Conservation (phyloP, 2,888 invertebrate species). For the Julus scandinavius region DNA sequence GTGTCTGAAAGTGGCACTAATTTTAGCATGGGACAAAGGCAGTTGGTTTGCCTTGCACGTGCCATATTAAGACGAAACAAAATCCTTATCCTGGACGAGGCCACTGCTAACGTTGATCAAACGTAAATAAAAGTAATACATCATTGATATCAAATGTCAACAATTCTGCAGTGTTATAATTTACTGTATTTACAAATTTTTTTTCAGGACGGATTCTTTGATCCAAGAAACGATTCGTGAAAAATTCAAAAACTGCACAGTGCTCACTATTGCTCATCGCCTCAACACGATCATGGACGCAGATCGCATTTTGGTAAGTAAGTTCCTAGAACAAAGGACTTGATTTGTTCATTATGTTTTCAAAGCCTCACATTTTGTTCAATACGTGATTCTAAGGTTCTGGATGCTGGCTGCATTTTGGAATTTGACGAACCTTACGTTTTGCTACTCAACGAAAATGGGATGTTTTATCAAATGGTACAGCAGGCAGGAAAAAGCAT, state of each 20-base stretch:
- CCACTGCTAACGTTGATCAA: conserved; percentile 88
- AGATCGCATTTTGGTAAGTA: conserved; percentile 50
- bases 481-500: conserved; percentile 41
- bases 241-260: conserved; percentile 47
- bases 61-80: conserved; percentile 86
- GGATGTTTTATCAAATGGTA: conserved; percentile 43
- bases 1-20: conserved; percentile 82
- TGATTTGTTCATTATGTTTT: not conserved
- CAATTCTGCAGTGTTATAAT: not conserved
- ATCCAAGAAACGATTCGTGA: conserved; percentile 50
- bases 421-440: conserved; percentile 48
- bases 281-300: conserved; percentile 49
- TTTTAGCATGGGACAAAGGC: conserved; percentile 90
- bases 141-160: not conserved
- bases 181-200: too few species aligned
- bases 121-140: conserved; percentile 18
- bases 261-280: conserved; percentile 47
- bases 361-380: not conserved
- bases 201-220: conserved; percentile 40
- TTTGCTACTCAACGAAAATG: not conserved
- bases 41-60: conserved; percentile 87
- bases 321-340: not conserved
- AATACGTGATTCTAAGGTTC: not conserved
- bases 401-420: conserved; percentile 10
- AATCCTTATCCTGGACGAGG: conserved; percentile 89